Conservation (phyloP, 2,888 invertebrate genomes). For the Acanthacorydalis orientalis region DNA sequence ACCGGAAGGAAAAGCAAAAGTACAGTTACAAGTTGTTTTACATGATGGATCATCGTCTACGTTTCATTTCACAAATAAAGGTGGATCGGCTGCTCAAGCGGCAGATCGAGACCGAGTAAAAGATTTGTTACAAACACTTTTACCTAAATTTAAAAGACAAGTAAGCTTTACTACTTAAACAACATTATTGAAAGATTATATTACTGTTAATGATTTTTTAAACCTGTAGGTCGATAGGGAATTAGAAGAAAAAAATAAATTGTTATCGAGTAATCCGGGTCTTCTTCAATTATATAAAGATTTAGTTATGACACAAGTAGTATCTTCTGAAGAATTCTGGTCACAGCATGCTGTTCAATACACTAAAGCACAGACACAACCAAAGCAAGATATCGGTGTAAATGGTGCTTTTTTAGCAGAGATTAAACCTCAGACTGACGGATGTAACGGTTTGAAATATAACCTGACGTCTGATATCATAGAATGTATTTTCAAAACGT, state of each 20-base stretch:
- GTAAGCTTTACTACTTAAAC: constrained; percentile 27
- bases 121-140: constrained; percentile 70
- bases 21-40: constrained; percentile 91
- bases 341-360: constrained; percentile 68
- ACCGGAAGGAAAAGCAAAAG: constrained; percentile 92
- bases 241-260: constrained; percentile 37
- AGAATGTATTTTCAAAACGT: constrained; percentile 96
- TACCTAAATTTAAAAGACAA: constrained; percentile 88
- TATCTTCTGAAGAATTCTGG: constrained; percentile 98
- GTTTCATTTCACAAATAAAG: constrained; percentile 90
- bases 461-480: constrained; percentile 95
- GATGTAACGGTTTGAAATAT: constrained; percentile 90
- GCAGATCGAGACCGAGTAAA: constrained; percentile 88
- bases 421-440: constrained; percentile 93
- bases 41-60: constrained; percentile 89
- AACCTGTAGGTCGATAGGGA: constrained; percentile 23
- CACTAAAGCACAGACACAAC: constrained; percentile 49
- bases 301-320: constrained; percentile 88
- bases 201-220: not conserved
- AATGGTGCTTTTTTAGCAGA: constrained; percentile 73
- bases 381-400: constrained; percentile 68
- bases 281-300: constrained; percentile 90
- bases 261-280: constrained; percentile 78
- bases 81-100: constrained; percentile 66
- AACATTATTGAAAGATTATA: not conserved